These are phyloP conservation scores for Sipha maydis DNA, from an alignment of 2,888 invertebrate species.

Conservation along the genomic window DNA sequence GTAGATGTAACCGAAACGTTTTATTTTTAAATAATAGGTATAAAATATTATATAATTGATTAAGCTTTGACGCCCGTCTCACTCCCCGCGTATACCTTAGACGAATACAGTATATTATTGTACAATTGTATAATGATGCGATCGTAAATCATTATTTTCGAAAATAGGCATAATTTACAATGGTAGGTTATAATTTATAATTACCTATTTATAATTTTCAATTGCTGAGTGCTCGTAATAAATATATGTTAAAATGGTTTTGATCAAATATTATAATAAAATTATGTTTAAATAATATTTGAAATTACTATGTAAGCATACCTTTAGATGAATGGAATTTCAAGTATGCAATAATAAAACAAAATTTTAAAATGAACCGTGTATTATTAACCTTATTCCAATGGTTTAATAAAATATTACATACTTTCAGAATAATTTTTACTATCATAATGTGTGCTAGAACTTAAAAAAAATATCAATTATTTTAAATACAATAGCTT, in stretches of 20 bases:
- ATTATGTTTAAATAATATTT: no score
- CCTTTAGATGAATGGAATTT: no score
- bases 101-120: no score
- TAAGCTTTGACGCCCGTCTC: not conserved
- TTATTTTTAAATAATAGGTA: not conserved
- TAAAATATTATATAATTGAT: not conserved
- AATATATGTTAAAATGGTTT: not conserved
- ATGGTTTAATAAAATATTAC: no score
- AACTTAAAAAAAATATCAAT: not conserved
- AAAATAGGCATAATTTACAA: not conserved
- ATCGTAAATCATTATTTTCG: not conserved
- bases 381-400: no score
- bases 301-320: no score
- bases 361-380: no score
- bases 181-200: no score
- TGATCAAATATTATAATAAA: not conserved
- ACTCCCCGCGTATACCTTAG: not conserved
- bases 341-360: no score
- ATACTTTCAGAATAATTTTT: no score
- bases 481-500: not conserved
- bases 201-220: not conserved
- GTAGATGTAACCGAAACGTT: not conserved
- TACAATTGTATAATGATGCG: not conserved
- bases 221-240: not conserved
- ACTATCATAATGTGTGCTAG: not conserved